These are phyloP conservation scores for Saccostrea glomerata DNA, from an alignment of 1,140 invertebrate genomes.

Conservation along the genomic window DNA sequence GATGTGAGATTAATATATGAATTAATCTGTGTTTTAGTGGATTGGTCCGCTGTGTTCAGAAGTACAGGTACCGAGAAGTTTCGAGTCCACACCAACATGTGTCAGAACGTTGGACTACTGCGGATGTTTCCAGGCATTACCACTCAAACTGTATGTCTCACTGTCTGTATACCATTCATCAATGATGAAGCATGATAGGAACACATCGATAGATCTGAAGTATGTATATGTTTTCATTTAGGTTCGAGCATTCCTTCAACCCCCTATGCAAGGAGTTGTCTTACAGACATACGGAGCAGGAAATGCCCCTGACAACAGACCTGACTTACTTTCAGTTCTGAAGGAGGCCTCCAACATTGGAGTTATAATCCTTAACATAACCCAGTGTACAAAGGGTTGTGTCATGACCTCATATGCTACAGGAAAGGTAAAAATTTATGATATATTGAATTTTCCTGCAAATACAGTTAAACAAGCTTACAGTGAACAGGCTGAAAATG, in stretches of 20 bases:
- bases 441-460: too few species aligned
- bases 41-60: constrained; percentile 89
- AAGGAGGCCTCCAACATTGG: constrained; percentile 87
- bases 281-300: constrained; percentile 96
- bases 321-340: constrained; percentile 90
- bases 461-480: too few species aligned
- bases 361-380: constrained; percentile 94
- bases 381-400: constrained; percentile 89
- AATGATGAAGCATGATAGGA: neutral
- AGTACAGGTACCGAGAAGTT: constrained; percentile 87
- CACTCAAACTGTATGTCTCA: constrained; percentile 83
- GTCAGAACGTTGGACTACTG: constrained; percentile 90
- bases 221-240: constrained; percentile 63
- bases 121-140: constrained; percentile 95
- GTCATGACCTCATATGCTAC: constrained; percentile 90
- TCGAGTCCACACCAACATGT: constrained; percentile 87
- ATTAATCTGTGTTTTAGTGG: constrained; percentile 81
- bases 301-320: constrained; percentile 91
- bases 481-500: too few species aligned
- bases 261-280: constrained; percentile 91
- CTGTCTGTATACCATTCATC: too few species aligned
- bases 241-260: constrained; percentile 88
- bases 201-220: neutral
- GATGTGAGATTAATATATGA: neutral
- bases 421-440: constrained; percentile 82